phyloP scores from a whole-genome alignment of 2,888 invertebrate species.

The Hipparchia sbordonii region DNA sequence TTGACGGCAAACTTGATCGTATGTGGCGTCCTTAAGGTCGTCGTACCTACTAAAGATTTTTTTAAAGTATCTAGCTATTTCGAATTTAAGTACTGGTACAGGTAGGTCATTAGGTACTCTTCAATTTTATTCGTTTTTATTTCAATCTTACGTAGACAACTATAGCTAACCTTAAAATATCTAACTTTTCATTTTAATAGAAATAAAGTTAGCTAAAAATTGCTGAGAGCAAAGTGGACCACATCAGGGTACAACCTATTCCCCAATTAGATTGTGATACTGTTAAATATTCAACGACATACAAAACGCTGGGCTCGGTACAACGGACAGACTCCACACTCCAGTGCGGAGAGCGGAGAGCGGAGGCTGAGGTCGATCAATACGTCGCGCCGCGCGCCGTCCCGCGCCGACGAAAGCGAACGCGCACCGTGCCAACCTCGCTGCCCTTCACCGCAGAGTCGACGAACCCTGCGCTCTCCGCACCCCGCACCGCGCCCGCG shows the following conservation, averaged over 20 bases:
- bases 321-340: conserved; percentile 34
- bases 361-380: conserved; percentile 66
- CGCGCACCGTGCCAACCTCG: conserved; percentile 74
- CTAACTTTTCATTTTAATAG: too few relatives aligned
- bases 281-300: conserved; percentile 39
- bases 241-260: background rate
- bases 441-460: conserved; percentile 79
- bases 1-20: too few relatives aligned
- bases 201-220: too few relatives aligned
- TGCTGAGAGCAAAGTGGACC: too few relatives aligned
- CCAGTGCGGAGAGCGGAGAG: conserved; percentile 50
- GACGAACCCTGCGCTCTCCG: conserved; percentile 66
- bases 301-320: conserved; percentile 30
- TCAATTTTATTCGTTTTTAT: too few relatives aligned
- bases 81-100: too few relatives aligned
- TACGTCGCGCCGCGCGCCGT: conserved; percentile 64
- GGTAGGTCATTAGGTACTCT: too few relatives aligned
- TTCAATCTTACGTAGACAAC: too few relatives aligned
- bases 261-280: conserved; percentile 33
- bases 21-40: too few relatives aligned
- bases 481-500: conserved; percentile 47
- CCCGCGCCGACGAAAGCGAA: conserved; percentile 71
- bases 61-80: too few relatives aligned
- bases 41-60: too few relatives aligned
- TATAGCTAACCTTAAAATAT: too few relatives aligned